Conservation (phyloP, 1,140 invertebrate species). For the Sitophilus oryzae region DNA sequence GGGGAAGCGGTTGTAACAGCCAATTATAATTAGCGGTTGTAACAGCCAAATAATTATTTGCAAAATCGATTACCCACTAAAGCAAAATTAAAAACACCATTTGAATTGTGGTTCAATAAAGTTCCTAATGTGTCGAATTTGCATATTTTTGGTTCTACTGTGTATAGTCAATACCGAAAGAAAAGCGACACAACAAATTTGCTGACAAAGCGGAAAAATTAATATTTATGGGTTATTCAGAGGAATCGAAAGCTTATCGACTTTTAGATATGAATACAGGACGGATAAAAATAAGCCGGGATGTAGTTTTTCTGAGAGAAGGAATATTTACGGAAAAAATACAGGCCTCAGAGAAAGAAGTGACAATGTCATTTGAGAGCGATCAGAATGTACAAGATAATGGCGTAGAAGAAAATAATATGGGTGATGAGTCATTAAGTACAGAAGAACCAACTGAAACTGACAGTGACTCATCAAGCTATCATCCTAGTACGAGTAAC, state of each 20-base stretch:
- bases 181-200: constrained; percentile 4
- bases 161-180: background rate
- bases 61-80: constrained; percentile 10
- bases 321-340: background rate
- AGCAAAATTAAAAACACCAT: constrained; percentile 13
- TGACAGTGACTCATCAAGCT: too few relatives aligned
- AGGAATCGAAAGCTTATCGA: constrained; percentile 10
- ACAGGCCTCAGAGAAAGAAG: background rate
- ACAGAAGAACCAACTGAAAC: too few relatives aligned
- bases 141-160: constrained; percentile 5
- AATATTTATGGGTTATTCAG: constrained; percentile 9
- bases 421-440: too few relatives aligned
- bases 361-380: background rate
- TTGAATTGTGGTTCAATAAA: constrained; percentile 14
- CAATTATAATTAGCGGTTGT: too few relatives aligned
- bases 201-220: constrained; percentile 1
- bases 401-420: background rate
- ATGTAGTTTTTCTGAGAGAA: constrained; percentile 1
- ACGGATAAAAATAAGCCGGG: constrained; percentile 2
- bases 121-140: constrained; percentile 23
- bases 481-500: too few relatives aligned
- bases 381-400: background rate
- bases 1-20: constrained; percentile 14
- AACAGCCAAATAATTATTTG: too few relatives aligned
- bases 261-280: background rate